Evolutionary conservation across 2,888 invertebrate species (phyloP), one percentile per base, ranked within the genome.

Genomic region (Drosophila pseudotakahashii): DNA sequence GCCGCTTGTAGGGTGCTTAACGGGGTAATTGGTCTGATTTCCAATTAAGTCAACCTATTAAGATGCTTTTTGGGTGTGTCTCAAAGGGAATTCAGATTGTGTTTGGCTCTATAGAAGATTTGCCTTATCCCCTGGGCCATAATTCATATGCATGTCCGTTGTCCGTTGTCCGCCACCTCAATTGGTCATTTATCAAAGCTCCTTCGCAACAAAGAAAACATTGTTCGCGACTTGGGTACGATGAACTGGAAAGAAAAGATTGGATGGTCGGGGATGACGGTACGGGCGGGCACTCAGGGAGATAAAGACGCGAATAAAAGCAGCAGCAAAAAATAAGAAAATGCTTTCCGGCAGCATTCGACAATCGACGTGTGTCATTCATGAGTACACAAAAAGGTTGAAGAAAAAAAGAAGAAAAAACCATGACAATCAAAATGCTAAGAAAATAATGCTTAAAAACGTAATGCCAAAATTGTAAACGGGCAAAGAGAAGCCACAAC

Each of bases 321-420:
- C 32, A 16, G 37, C 32, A 16, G 63, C 34, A 37, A 44, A 64
- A 42, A 42, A 32, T 48, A 55, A 57, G 52, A 75, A 73, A 77
- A 77, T 77, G 72, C 58, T 75, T 88, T 82, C 87, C 83, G 86
- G 63, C 73, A 69, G 47, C 64, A 36, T 72, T 68, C 67, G 76
- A 69, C 84, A 36, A 70, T 68, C 67, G 76, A 69, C 84, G 68
- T 87, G 63, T 83, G 69, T 69, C 85, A 75, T 69, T 87, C 87
- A 78, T 64, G 55, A 48, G 34, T 6, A 26, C 19, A 66, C 14
- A 42, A 45, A 52, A 68, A 57, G 52, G 55, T 48, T 45, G 2
- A 45, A 32, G 14, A 34, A 45, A 39, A 58, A 51, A 14, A 23
- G 2, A 19, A 19, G 26, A 26, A 67, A 55, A 62, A 23, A 34